Base-by-base conservation (phyloP, 2,797 vertebrate species). In the Molossus alvarezi region DNA sequence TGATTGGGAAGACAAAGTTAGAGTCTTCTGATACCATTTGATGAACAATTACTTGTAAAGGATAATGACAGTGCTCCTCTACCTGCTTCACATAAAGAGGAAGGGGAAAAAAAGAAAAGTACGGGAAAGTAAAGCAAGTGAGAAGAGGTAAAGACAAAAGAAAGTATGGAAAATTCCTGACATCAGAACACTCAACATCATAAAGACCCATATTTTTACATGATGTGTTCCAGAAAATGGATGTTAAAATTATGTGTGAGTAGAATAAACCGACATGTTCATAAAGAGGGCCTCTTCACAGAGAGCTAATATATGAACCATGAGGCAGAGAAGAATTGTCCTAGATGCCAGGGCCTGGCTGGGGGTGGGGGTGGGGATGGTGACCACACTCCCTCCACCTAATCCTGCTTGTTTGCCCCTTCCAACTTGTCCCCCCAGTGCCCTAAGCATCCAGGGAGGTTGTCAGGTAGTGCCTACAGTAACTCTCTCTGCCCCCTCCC, bases 1-100 rank as follows among this genome's bases (percentile, higher is more conserved):
- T 18, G 93, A 97, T 14, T 17, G 77, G 87, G 33, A 93, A 97
- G 94, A 96, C 91, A 82, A 97, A 98, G 95, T 83, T 71, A 97
- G 91, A 92, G 91, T 94, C 94, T 93, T 92, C 90, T 77, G 94
- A 93, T 84, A 95, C 86, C 95, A 96, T 96, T 96, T 96, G 88
- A 77, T 83, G 91, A 97, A 97, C 95, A 97, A 97, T 82, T 57
- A 94, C 92, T 97, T 97, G 53, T 94, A 41, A 93, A 81, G 94
- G 88, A 97, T 55, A 94, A 94, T 0, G 17, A 89, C 58, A 58
- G 0, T 4, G 6, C 5, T 71, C 45, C 33, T 65, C n/a, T 55
- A 8, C 64, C 75, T 57, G 29, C 53, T 57, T 29, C 45, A 45
- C 6, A 17, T 6, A 91, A 73, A 21, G 7, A 75, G 27, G 4